Conservation (phyloP, 2,888 invertebrate species). For the Aethes cnicana region DNA sequence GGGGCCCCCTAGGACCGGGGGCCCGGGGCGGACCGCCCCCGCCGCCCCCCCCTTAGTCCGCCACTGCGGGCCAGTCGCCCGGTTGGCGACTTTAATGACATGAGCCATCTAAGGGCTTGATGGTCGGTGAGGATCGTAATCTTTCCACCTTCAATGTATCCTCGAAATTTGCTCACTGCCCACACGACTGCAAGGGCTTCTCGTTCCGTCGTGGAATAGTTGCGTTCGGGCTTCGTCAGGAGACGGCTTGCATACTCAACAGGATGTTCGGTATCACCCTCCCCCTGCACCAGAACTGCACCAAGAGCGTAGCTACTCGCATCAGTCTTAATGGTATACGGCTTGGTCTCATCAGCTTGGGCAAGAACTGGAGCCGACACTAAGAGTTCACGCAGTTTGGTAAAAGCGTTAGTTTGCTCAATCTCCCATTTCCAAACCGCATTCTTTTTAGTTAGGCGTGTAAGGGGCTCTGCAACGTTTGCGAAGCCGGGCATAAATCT, state of each 20-base stretch:
- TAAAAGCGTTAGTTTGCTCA: slow-evolving; percentile 36
- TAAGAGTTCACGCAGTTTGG: slow-evolving; percentile 34
- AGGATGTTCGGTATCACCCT: slow-evolving; percentile 28
- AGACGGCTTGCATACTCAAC: slow-evolving; percentile 39
- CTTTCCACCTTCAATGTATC: slow-evolving; percentile 52
- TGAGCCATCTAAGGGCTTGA: slow-evolving; percentile 26
- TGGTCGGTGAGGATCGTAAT: slow-evolving; percentile 51
- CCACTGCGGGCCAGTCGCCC: slow-evolving; percentile 60
- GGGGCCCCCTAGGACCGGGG: no score
- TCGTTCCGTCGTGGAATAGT: slow-evolving; percentile 56
- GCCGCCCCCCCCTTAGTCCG: no score
- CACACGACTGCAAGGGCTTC: slow-evolving; percentile 42
- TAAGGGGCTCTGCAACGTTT: slow-evolving; percentile 36
- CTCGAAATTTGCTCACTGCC: slow-evolving; percentile 31
- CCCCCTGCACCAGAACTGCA: slow-evolving; percentile 34
- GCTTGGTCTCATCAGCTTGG: slow-evolving; percentile 31
- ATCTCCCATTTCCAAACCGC: slow-evolving; percentile 37
- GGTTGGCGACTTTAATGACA: slow-evolving; percentile 40
- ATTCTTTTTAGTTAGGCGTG: slow-evolving; percentile 40
- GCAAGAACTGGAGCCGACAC: slow-evolving; percentile 34
- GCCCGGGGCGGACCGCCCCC: no score
- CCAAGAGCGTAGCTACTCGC: slow-evolving; percentile 34
- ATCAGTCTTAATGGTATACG: slow-evolving; percentile 30
- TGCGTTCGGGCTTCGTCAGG: slow-evolving; percentile 43
- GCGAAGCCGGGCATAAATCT: slow-evolving; percentile 39